Conservation (phyloP, 2,113 vertebrate species). For the Diadophis punctatus region DNA sequence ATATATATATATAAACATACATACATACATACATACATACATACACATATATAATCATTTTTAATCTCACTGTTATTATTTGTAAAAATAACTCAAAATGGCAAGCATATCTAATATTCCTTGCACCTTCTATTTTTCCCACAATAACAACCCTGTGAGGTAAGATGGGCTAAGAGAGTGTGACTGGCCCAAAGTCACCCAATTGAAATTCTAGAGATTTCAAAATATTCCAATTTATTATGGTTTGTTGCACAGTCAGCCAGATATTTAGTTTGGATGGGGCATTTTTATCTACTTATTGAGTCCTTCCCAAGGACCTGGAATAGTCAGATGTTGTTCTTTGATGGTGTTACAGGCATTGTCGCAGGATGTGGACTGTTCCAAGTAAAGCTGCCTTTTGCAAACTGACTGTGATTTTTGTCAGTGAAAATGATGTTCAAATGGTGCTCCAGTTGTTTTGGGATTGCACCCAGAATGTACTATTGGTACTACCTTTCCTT, state of each 20-base stretch:
- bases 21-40: no score
- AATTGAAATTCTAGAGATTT: background rate
- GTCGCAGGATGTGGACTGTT: no score
- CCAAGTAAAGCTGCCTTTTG: background rate
- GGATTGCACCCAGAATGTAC: background rate
- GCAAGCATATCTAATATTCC: background rate
- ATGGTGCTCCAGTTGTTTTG: background rate
- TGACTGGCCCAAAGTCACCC: background rate
- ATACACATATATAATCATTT: background rate
- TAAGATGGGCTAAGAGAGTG: background rate
- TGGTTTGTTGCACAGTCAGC: background rate
- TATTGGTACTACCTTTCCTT: background rate
- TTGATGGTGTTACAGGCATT: background rate
- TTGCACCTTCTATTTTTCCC: background rate
- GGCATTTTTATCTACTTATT: background rate
- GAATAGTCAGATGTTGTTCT: background rate
- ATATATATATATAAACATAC: no score
- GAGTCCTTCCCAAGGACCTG: background rate
- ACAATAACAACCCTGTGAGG: background rate
- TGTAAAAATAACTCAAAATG: background rate
- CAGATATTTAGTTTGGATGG: background rate
- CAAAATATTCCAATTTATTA: background rate
- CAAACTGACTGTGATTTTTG: background rate
- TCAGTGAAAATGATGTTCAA: background rate
- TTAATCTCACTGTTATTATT: background rate